Evolutionary conservation across 2,888 invertebrate genomes (phyloP).

Genomic region (Serripes groenlandicus): DNA sequence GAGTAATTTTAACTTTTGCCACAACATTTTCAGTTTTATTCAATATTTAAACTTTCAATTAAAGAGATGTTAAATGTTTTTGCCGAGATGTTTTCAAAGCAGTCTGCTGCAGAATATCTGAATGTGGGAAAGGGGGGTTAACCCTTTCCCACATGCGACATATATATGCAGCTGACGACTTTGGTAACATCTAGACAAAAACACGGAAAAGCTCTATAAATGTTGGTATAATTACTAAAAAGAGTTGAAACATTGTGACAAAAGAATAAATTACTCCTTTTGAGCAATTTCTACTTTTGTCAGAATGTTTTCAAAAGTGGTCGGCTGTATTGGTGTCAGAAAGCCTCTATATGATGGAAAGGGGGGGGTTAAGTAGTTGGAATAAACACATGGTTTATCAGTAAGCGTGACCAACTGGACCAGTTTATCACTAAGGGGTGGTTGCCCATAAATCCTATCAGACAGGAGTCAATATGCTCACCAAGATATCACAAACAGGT

Average conservation of each 20-base stretch:
- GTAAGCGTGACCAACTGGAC: not conserved
- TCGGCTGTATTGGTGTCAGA: not conserved
- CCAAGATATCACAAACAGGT: slow-evolving; percentile 1
- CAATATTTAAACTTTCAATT: no score
- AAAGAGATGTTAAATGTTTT: no score
- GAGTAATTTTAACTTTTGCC: no score
- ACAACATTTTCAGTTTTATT: no score
- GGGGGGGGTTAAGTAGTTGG: not conserved
- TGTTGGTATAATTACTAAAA: no score
- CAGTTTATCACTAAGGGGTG: not conserved
- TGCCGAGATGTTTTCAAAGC: no score
- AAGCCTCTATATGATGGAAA: not conserved
- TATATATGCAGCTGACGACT: no score
- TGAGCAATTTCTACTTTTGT: not conserved
- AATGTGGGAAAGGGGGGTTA: no score
- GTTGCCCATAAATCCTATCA: not conserved
- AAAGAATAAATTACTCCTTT: not conserved
- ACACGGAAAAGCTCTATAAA: no score
- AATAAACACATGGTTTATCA: not conserved
- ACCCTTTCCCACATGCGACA: no score
- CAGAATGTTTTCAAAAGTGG: not conserved
- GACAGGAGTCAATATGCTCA: slow-evolving; percentile 17
- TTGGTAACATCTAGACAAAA: no score
- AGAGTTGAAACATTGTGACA: slow-evolving; percentile 1
- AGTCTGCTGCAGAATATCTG: no score